These are phyloP conservation scores for Hybos culiciformis DNA, from an alignment of 2,888 invertebrate species.

Conservation along the genomic window DNA sequence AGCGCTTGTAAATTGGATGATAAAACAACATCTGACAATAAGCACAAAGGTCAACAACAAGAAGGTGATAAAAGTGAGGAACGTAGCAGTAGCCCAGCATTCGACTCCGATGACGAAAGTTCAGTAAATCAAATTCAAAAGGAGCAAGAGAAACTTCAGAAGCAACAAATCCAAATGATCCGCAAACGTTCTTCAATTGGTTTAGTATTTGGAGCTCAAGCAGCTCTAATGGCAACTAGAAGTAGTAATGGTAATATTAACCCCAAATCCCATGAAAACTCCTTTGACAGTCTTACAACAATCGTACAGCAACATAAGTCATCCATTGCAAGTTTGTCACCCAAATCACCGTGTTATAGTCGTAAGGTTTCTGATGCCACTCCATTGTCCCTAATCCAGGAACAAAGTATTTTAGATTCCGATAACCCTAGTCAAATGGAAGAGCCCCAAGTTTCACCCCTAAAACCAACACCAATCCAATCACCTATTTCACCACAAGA, in stretches of 20 bases:
- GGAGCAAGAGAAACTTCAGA: constrained; percentile 24
- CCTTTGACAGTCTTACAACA: neutral
- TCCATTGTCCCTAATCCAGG: constrained; percentile 31
- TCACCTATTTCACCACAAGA: constrained; percentile 16
- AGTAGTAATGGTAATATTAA: constrained; percentile 20
- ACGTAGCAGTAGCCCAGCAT: constrained; percentile 83
- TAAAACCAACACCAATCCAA: constrained; percentile 20
- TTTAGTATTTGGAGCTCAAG: constrained; percentile 33
- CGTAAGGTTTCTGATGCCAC: constrained; percentile 16
- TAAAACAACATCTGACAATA: constrained; percentile 27
- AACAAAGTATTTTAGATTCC: constrained; percentile 46
- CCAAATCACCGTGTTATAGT: neutral
- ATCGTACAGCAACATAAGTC: constrained; percentile 17
- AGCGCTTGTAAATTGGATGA: constrained; percentile 31
- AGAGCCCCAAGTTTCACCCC: constrained; percentile 11
- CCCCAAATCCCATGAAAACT: constrained; percentile 14
- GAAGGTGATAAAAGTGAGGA: constrained; percentile 37
- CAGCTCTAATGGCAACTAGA: constrained; percentile 32
- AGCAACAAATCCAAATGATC: constrained; percentile 26
- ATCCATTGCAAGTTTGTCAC: constrained; percentile 26
- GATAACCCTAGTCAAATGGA: constrained; percentile 34
- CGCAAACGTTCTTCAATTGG: constrained; percentile 35
- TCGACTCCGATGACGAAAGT: constrained; percentile 89
- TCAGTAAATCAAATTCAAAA: constrained; percentile 42
- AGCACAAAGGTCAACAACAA: constrained; percentile 9